Evolutionary conservation across 1,140 invertebrate genomes (phyloP).

Genomic region (Tribolium castaneum): DNA sequence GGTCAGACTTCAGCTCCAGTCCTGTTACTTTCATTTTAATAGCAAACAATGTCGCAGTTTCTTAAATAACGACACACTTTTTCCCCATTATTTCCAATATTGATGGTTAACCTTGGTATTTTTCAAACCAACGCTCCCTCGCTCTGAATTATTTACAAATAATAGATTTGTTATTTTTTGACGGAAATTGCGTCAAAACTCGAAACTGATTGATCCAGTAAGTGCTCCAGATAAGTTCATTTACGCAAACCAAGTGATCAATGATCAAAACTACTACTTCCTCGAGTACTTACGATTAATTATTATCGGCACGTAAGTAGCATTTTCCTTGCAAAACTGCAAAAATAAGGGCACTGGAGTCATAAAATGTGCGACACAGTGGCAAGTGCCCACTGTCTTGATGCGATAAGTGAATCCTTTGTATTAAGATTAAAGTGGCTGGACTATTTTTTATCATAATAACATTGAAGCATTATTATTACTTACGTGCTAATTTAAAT

Average conservation of each 20-base stretch:
- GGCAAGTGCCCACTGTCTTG: neutral
- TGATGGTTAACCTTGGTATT: neutral
- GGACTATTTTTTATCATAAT: slow-evolving; percentile 14
- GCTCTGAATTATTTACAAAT: neutral
- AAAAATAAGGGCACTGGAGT: slow-evolving; percentile 13
- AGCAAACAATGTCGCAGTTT: slow-evolving; percentile 20
- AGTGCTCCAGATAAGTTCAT: neutral
- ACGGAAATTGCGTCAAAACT: neutral
- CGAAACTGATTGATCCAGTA: neutral
- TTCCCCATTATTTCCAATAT: neutral
- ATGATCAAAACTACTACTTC: neutral
- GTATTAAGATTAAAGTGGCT: slow-evolving; percentile 14
- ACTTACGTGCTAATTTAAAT: slow-evolving; percentile 21
- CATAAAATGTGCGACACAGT: slow-evolving; percentile 2
- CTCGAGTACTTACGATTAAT: neutral
- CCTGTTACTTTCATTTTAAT: slow-evolving; percentile 23
- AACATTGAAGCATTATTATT: slow-evolving; percentile 31
- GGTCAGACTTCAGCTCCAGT: neutral
- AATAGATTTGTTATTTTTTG: neutral
- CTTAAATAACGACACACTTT: slow-evolving; percentile 17
- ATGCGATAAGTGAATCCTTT: slow-evolving; percentile 20
- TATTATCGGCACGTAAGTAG: neutral
- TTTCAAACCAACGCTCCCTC: neutral
- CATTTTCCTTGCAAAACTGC: no score
- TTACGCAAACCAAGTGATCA: neutral